Conservation (phyloP, 2,797 vertebrate species). For the Smutsia temminckii region DNA sequence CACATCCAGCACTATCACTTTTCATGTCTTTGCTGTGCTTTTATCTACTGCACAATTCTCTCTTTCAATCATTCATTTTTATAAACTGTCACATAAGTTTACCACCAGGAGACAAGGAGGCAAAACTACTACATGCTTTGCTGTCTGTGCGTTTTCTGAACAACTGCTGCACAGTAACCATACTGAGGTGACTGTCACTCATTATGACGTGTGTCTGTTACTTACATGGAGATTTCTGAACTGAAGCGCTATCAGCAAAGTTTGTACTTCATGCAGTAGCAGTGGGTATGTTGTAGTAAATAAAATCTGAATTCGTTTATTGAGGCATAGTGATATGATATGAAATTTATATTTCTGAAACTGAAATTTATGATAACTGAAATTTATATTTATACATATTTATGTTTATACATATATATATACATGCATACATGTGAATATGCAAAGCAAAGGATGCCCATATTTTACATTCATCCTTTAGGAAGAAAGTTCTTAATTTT, state of each 20-base stretch:
- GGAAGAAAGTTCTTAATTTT: not conserved
- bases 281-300: not conserved
- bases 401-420: no score
- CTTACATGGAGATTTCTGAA: not conserved
- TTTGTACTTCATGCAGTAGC: not conserved
- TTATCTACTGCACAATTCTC: not conserved
- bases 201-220: not conserved
- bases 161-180: not conserved
- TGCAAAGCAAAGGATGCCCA: not conserved
- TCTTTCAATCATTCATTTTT: not conserved
- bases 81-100: not conserved
- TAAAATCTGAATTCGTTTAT: not conserved
- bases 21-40: not conserved
- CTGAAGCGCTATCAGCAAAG: not conserved
- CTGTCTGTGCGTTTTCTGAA: not conserved
- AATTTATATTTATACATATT: not conserved
- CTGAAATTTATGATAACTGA: not conserved
- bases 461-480: not conserved
- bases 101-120: not conserved
- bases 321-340: not conserved
- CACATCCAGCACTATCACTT: not conserved
- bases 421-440: not conserved
- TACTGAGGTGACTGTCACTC: not conserved
- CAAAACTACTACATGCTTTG: not conserved
- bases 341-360: not conserved